Evolutionary conservation across 2,888 invertebrate genomes (phyloP).

Genomic region (Macrophya alboannulata): DNA sequence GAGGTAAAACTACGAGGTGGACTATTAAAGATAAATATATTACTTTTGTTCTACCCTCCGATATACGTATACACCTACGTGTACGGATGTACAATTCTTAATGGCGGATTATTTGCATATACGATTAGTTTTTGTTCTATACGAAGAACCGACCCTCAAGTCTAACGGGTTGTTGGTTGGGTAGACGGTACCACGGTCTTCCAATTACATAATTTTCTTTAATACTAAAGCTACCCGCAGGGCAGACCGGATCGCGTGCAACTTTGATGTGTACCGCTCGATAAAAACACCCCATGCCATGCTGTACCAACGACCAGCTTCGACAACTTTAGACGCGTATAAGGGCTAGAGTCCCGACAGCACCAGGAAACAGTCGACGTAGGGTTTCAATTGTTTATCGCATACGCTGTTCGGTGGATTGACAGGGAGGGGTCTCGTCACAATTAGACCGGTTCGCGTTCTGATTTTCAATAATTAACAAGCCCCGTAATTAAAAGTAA

Average conservation of each 20-base stretch:
- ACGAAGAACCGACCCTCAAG: slow-evolving; percentile 61
- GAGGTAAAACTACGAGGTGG: background rate
- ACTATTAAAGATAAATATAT: slow-evolving; percentile 20
- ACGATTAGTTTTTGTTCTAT: slow-evolving; percentile 69
- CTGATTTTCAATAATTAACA: slow-evolving; percentile 76
- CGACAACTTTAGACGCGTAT: slow-evolving; percentile 26
- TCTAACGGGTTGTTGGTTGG: slow-evolving; percentile 54
- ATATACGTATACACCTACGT: background rate
- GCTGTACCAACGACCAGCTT: slow-evolving; percentile 33
- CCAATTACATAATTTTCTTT: slow-evolving; percentile 78
- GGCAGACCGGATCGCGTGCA: slow-evolving; percentile 73
- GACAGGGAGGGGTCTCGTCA: slow-evolving; percentile 41
- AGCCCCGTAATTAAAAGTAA: slow-evolving; percentile 77
- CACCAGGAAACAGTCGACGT: slow-evolving; percentile 54
- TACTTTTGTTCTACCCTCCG: background rate
- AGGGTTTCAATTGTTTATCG: slow-evolving; percentile 71
- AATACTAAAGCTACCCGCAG: slow-evolving; percentile 74
- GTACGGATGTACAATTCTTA: slow-evolving; percentile 60
- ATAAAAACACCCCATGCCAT: slow-evolving; percentile 60
- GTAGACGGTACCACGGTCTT: slow-evolving; percentile 63
- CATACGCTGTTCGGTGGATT: slow-evolving; percentile 61
- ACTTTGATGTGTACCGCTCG: slow-evolving; percentile 75
- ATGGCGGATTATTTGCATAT: slow-evolving; percentile 76
- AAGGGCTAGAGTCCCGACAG: slow-evolving; percentile 19
- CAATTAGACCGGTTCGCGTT: slow-evolving; percentile 65